Evolutionary conservation across 2,113 vertebrate genomes (phyloP), one percentile per base, ranked within the genome.

Genomic region (Cheirogaleus medius): DNA sequence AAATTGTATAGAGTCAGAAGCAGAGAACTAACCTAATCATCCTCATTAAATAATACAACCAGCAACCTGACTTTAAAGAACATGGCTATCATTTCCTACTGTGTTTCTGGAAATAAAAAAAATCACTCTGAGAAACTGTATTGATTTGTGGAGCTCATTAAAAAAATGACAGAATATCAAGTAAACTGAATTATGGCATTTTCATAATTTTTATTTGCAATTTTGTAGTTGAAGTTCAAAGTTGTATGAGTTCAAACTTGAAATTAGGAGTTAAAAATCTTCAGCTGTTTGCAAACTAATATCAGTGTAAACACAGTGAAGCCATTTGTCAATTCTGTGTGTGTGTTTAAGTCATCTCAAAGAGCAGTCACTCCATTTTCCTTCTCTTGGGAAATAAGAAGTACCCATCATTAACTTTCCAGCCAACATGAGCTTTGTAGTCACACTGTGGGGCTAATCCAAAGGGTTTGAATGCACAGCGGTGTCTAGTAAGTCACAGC

Each of bases 401-500:
- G 29, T 68, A 74, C 68, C 89, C 66, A 93, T 95, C 93, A 96
- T 85, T 97, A 97, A 95, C 39, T 80, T 93, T 32, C 69, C 27
- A 97, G 77, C 23, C 64, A 77, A 78, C 4, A 63, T 25, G 73
- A 80, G 74, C 66, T 94, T 64, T 64, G 58, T 63, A 66, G 56
- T 91, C 97, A 96, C 3, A 96, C 94, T 58, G 83, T 90, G 89
- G 39, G 83, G 64, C 95, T 95, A 96, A 96, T 90, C 89, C 96
- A 90, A 82, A 92, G 81, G 47, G 60, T 73, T 13, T 90, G 66
- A 56, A 84, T 21, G 58, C 91, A 56, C 95, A 97, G 96, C 71
- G 27, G 96, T 92, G 69, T 82, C 91, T 77, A 64, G 74, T 92
- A 95, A 97, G 77, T 69, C 96, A 87, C 97, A 97, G 97, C 74